A percentile compares a stretch with the other conserved stretches of the same genome.
phyloP scores from a whole-genome alignment of 2,888 invertebrate species.

The Drosophila percnosoma region DNA sequence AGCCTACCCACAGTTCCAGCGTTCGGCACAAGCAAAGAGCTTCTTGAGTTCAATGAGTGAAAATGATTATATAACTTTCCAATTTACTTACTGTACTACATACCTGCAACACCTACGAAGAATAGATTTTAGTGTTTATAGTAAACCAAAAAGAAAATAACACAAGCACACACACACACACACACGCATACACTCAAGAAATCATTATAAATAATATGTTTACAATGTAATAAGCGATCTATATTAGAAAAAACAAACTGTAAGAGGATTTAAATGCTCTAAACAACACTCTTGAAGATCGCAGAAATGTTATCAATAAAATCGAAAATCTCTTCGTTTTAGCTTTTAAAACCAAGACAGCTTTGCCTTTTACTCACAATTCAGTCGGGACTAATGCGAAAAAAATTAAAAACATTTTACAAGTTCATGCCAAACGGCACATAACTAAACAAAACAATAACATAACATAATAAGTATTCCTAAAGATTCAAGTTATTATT shows the following conservation, averaged over 20 bases:
- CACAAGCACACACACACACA: constrained; percentile 22
- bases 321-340: constrained; percentile 48
- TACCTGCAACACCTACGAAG: constrained; percentile 62
- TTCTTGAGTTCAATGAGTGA: constrained; percentile 24
- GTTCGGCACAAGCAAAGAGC: constrained; percentile 26
- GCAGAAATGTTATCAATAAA: constrained; percentile 65
- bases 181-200: constrained; percentile 27
- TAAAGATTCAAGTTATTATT: constrained; percentile 2
- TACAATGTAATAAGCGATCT: constrained; percentile 57
- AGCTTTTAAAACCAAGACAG: constrained; percentile 47
- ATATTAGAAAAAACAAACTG: constrained; percentile 33
- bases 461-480: not conserved
- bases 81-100: constrained; percentile 37
- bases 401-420: not conserved
- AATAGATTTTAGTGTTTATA: constrained; percentile 71
- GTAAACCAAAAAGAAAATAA: constrained; percentile 59
- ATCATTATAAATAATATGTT: constrained; percentile 45
- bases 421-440: not conserved
- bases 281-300: constrained; percentile 31
- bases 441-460: not conserved
- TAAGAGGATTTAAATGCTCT: constrained; percentile 20
- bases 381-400: not conserved
- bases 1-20: constrained; percentile 6
- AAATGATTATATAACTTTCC: constrained; percentile 37
- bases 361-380: constrained; percentile 6